Base-by-base conservation (phyloP, 1,140 invertebrate genomes). In the Caenorhabditis latens region DNA sequence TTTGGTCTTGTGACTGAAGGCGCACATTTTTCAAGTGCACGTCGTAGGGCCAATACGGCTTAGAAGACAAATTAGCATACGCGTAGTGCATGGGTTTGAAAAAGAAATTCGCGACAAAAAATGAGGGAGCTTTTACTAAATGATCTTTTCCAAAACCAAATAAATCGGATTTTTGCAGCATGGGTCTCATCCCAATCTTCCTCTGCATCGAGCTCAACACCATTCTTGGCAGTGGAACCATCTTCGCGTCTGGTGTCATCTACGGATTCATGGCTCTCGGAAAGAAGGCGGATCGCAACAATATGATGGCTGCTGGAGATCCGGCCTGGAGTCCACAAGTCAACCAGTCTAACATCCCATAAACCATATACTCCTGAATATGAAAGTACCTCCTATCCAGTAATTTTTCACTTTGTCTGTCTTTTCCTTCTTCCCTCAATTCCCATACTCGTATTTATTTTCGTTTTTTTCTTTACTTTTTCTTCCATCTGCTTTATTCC, bases 261-360 rank as follows among this genome's bases (percentile, higher is more conserved):
- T 98, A 98, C 93, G 97, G 96, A 90, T 95, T 98, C 94, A 97
- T 98, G 96, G 95, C 96, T 46, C 94, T 98, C 19, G 94, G 94
- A 16, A 94, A 93, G 91, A 94, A 94, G 82, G 92, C 91, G 7
- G 92, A 92, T 71, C 89, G 91, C 24, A 87, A 84, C 61, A 90
- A 89, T 40, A 92, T 92, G 91, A 92, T 92, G 91, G 87, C 83
- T 14, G 88, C 90, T 55, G 90, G 90, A 16, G 86, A 92, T 83
- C 84, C 90, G 5, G 91, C 92, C 0, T 92, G 92, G 92, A 91
- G 85, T 63, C 92, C 91, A 21, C 88, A 92, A 55, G 88, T 92
- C 19, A 92, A 91, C 53, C 91, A 91, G 50, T 90, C 91, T 19
- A 79, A n/a, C 46, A 50, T 79, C 53, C 71, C 71, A 79, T 79